phyloP scores from a whole-genome alignment of 1,140 invertebrate genomes.

The Stegodyphus dumicola region DNA sequence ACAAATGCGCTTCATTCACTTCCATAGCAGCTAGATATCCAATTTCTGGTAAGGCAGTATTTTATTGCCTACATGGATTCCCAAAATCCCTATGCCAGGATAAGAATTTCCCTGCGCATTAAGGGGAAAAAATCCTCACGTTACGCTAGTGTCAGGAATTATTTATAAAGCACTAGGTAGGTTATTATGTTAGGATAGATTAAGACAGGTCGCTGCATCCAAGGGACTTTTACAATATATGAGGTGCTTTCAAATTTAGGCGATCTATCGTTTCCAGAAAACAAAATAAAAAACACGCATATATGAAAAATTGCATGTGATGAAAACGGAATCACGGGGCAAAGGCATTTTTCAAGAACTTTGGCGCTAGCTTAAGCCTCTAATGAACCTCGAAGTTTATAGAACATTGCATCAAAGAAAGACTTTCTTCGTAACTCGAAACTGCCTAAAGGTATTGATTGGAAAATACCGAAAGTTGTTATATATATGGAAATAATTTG shows the following conservation, averaged over 20 bases:
- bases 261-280: conserved; percentile 37
- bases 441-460: too few relatives aligned
- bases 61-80: too few relatives aligned
- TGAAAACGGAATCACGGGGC: conserved; percentile 43
- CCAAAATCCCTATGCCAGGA: too few relatives aligned
- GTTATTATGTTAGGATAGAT: conserved; percentile 58
- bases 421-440: too few relatives aligned
- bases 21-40: too few relatives aligned
- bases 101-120: too few relatives aligned
- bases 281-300: conserved; percentile 19
- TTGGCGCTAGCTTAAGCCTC: background rate
- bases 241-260: conserved; percentile 39
- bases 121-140: conserved; percentile 7
- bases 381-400: conserved; percentile 40
- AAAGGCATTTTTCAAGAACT: conserved; percentile 11
- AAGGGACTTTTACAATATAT: conserved; percentile 34
- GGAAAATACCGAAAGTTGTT: too few relatives aligned
- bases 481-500: too few relatives aligned
- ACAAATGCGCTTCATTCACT: too few relatives aligned
- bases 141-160: conserved; percentile 41
- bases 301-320: conserved; percentile 46
- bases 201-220: conserved; percentile 41
- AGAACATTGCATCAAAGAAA: background rate
- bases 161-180: conserved; percentile 47
- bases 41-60: too few relatives aligned